phyloP scores from a whole-genome alignment of 2,113 vertebrate genomes.

The Psittacus erithacus region DNA sequence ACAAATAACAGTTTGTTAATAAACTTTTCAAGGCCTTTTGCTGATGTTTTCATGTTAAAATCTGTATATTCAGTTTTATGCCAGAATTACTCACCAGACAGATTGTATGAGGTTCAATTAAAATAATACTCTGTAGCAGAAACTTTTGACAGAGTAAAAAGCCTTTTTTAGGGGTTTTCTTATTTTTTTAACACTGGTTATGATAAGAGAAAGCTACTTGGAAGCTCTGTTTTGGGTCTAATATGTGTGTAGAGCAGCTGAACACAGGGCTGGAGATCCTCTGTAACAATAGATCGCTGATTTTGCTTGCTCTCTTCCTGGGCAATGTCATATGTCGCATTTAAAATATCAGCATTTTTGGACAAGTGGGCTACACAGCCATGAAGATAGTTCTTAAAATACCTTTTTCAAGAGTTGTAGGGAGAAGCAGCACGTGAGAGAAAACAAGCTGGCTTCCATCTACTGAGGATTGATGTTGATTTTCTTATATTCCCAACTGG shows the following conservation, averaged over 20 bases:
- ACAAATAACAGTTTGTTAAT: constrained; percentile 64
- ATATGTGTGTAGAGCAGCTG: background rate
- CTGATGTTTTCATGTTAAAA: constrained; percentile 56
- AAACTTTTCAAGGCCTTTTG: constrained; percentile 45
- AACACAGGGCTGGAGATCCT: background rate
- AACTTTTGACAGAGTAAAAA: constrained; percentile 1
- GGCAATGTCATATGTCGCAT: background rate
- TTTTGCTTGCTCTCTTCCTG: background rate
- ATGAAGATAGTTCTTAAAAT: background rate
- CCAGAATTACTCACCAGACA: constrained; percentile 54
- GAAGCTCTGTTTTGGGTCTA: background rate
- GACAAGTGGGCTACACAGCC: background rate
- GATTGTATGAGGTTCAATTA: constrained; percentile 45
- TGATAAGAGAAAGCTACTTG: background rate
- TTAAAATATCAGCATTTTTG: background rate
- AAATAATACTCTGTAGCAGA: background rate
- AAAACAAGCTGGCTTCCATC: background rate
- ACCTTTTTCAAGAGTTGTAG: background rate
- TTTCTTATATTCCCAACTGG: background rate
- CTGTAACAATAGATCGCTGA: background rate
- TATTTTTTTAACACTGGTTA: background rate
- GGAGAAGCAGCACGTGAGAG: fast-evolving
- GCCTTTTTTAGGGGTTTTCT: background rate
- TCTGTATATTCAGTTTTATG: constrained; percentile 12
- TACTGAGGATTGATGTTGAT: background rate